These are phyloP conservation scores for Rhinichthys osculus DNA, from an alignment of 2,797 vertebrate species.

Conservation along the genomic window DNA sequence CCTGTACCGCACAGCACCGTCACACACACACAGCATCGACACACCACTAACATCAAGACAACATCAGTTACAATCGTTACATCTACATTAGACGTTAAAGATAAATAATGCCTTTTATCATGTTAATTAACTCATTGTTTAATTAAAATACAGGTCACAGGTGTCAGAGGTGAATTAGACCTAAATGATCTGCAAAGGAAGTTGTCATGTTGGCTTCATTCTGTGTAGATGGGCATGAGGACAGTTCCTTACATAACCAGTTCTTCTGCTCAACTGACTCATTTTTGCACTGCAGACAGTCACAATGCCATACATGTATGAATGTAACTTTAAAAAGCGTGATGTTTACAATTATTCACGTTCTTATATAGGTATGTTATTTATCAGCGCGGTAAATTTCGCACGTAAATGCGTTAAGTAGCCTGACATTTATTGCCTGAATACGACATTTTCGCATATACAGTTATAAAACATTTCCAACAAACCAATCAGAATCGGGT, in stretches of 20 bases:
- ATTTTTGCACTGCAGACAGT: constrained; percentile 19
- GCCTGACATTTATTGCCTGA: background rate
- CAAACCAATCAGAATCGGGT: constrained; percentile 18
- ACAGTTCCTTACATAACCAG: constrained; percentile 41
- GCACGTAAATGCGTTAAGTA: background rate
- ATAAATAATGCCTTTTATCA: background rate
- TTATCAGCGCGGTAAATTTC: background rate
- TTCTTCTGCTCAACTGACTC: constrained; percentile 42
- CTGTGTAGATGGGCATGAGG: constrained; percentile 38
- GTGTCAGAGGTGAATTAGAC: background rate
- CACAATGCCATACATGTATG: background rate
- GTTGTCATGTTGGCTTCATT: constrained; percentile 28
- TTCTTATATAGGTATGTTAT: background rate
- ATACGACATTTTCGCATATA: background rate
- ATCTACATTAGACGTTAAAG: background rate
- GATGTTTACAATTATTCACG: background rate
- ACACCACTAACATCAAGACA: constrained; percentile 1
- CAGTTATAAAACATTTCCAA: background rate
- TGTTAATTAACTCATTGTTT: background rate
- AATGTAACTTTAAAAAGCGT: background rate
- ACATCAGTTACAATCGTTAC: background rate
- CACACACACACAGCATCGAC: constrained; percentile 4
- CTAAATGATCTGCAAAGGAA: constrained; percentile 8
- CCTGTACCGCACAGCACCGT: constrained; percentile 21
- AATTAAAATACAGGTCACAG: background rate